These are phyloP conservation scores for Diarsia brunnea DNA, from an alignment of 2,888 invertebrate species.

Conservation along the genomic window DNA sequence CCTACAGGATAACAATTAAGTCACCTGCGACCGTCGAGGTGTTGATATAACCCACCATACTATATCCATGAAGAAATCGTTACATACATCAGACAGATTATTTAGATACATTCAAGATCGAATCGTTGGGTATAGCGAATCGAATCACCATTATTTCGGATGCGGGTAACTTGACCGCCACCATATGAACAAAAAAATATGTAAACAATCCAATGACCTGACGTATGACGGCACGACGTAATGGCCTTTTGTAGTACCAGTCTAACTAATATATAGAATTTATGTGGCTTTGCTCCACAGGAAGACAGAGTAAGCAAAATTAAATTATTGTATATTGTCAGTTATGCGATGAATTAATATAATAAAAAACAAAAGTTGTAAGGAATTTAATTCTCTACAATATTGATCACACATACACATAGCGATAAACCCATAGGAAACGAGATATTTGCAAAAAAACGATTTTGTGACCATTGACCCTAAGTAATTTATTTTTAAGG, in stretches of 20 bases:
- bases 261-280: conserved; percentile 23
- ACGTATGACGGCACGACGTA: conserved; percentile 20
- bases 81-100: background rate
- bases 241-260: conserved; percentile 32
- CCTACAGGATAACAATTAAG: too few relatives aligned
- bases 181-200: background rate
- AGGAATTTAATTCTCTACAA: too few relatives aligned
- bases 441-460: too few relatives aligned
- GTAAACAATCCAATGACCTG: conserved; percentile 27
- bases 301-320: background rate
- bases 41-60: background rate
- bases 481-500: too few relatives aligned
- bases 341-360: background rate
- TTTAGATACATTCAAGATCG: background rate
- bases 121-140: background rate
- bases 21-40: background rate
- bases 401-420: too few relatives aligned
- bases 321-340: background rate
- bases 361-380: too few relatives aligned
- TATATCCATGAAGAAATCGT: background rate
- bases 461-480: too few relatives aligned
- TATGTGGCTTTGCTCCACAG: conserved; percentile 18
- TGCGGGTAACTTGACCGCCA: background rate
- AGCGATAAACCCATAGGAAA: too few relatives aligned
- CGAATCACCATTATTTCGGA: background rate